A percentile compares a stretch with the other conserved stretches of the same genome.
Evolutionary conservation across 1,140 invertebrate genomes (phyloP).

Genomic region (Ostrea denselamellosa): DNA sequence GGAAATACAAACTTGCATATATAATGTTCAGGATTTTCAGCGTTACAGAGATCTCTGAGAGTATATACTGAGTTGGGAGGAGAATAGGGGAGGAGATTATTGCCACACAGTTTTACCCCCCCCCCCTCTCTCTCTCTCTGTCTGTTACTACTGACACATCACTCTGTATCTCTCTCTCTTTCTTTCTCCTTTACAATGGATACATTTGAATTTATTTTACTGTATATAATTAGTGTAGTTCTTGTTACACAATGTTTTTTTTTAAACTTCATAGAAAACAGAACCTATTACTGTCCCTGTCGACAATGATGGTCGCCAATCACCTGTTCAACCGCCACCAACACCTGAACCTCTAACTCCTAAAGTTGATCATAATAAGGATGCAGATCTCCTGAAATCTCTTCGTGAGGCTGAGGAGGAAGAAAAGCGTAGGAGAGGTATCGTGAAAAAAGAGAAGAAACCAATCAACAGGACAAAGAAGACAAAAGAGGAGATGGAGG

Average conservation of each 20-base stretch:
- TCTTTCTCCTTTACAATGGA: background rate
- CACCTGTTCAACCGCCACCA: constrained; percentile 51
- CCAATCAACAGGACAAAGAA: constrained; percentile 41
- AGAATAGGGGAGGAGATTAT: too few relatives aligned
- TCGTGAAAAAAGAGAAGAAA: constrained; percentile 43
- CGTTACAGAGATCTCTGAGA: too few relatives aligned
- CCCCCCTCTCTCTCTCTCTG: background rate
- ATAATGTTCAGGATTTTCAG: too few relatives aligned
- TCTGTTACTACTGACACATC: too few relatives aligned
- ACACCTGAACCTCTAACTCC: constrained; percentile 43
- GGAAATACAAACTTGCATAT: too few relatives aligned
- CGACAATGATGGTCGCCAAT: background rate
- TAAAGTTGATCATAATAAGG: constrained; percentile 44
- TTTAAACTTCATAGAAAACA: background rate
- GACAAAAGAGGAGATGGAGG: constrained; percentile 40
- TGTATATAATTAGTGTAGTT: too few relatives aligned
- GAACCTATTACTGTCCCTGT: constrained; percentile 21
- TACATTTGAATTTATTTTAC: too few relatives aligned
- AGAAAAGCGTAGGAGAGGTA: background rate
- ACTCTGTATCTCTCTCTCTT: constrained; percentile 1
- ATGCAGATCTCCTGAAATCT: constrained; percentile 25
- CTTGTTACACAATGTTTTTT: background rate
- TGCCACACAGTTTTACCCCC: background rate
- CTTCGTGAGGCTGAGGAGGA: constrained; percentile 41
- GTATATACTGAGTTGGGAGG: too few relatives aligned